Evolutionary conservation across 2,888 invertebrate genomes (phyloP), one percentile per base, ranked within the genome.

Genomic region (Platypus cylindrus): DNA sequence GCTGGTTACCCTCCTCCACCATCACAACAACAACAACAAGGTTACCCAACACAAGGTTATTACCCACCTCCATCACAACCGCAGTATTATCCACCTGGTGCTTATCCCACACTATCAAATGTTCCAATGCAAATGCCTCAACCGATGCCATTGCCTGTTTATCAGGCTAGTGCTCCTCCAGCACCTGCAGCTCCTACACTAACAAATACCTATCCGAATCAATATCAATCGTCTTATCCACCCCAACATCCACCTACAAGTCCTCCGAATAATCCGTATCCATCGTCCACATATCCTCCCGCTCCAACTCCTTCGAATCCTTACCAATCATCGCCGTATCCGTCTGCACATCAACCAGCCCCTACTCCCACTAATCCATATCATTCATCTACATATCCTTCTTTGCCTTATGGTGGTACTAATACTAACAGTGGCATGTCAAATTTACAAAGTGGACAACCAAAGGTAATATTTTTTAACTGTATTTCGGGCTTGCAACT

Each of bases 81-180:
- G n/a, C n/a, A n/a, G n/a, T n/a, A n/a, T n/a, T n/a, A n/a, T n/a
- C n/a, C n/a, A n/a, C 55, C 60, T 25, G 57, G 59, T 24, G 52
- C 67, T 60, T 50, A 71, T 62, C 73, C 72, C 59, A 56, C 66
- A 60, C 59, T 51, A 34, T 40, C 56, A 30, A 52, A 53, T 40
- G 49, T 60, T 14, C 59, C 62, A 20, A 55, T 62, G 54, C 58
- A 60, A 59, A 56, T 69, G 69, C 65, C 70, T 54, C 55, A 66
- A 64, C 48, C 56, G 23, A 50, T 66, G 63, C 60, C 61, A 54
- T 51, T 52, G 37, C 51, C 50, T 27, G 30, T 45, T 18, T 49
- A 49, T 40, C 51, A 47, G 22, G 44, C 52, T 32, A 45, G 47
- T 28, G 46, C 53, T 17, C 43, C 66, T 59, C 51, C 35, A n/a